A percentile compares a stretch with the other conserved stretches of the same genome.
These are phyloP conservation scores for Procambarus virginalis DNA, from an alignment of 1,140 invertebrate species.

Conservation along the genomic window DNA sequence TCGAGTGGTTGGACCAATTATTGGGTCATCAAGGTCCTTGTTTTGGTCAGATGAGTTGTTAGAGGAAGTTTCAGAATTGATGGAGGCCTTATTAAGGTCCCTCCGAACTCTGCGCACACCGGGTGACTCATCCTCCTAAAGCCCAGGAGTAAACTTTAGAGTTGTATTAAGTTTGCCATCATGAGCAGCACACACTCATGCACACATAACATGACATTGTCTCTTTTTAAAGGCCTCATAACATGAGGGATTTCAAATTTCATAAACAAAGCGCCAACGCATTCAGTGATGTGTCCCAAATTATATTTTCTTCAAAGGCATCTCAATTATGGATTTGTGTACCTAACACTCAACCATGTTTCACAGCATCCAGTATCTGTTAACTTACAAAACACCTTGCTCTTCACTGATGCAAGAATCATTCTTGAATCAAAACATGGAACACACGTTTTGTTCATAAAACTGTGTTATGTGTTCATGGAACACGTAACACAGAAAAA, in stretches of 20 bases:
- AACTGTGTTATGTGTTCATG: not conserved
- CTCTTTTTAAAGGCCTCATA: not conserved
- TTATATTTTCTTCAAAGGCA: not conserved
- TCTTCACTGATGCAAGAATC: not conserved
- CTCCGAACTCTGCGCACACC: conserved; percentile 32
- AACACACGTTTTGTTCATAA: not conserved
- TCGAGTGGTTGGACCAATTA: conserved; percentile 81
- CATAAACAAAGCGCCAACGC: not conserved
- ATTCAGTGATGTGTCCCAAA: not conserved
- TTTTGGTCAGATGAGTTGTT: conserved; percentile 69
- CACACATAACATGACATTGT: not conserved
- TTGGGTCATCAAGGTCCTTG: conserved; percentile 72
- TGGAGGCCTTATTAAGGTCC: conserved; percentile 44
- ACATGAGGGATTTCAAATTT: not conserved
- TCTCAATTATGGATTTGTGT: not conserved
- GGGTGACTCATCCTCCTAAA: conserved; percentile 47
- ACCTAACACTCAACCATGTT: not conserved
- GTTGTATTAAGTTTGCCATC: not conserved
- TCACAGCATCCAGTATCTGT: not conserved
- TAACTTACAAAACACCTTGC: not conserved
- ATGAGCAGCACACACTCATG: conserved; percentile 12
- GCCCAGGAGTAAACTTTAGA: conserved; percentile 17
- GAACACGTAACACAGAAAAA: not conserved
- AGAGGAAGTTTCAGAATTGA: conserved; percentile 59
- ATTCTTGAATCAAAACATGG: not conserved